Conservation (phyloP, 2,797 vertebrate species). For the Champsocephalus esox region DNA sequence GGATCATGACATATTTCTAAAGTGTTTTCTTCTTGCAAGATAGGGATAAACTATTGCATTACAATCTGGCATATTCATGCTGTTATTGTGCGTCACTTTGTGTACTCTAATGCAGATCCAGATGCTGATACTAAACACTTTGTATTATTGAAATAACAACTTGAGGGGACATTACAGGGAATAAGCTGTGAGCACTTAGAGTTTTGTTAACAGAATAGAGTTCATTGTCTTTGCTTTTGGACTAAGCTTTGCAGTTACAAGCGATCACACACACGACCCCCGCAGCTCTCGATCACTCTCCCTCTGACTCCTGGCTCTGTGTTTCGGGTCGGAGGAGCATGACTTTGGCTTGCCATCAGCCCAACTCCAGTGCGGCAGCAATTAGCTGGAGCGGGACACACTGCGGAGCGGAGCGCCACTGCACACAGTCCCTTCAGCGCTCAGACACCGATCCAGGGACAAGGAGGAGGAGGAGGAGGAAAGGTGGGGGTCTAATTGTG, state of each 20-base stretch:
- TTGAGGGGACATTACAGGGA: slow-evolving; percentile 12
- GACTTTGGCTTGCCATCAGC: slow-evolving; percentile 37
- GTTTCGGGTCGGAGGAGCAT: slow-evolving; percentile 36
- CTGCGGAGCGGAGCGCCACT: background rate
- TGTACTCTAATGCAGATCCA: slow-evolving; percentile 26
- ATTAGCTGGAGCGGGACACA: slow-evolving; percentile 51
- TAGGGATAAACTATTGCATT: background rate
- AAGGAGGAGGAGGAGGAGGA: slow-evolving; percentile 1
- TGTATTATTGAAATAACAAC: slow-evolving; percentile 21
- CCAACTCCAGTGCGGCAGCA: slow-evolving; percentile 25
- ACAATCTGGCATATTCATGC: slow-evolving; percentile 3
- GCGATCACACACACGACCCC: slow-evolving; percentile 13
- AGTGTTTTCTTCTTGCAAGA: background rate
- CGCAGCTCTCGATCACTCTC: background rate
- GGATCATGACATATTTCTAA: background rate
- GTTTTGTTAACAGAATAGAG: slow-evolving; percentile 7
- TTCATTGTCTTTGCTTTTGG: slow-evolving; percentile 16
- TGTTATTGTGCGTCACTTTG: background rate
- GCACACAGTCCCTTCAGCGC: slow-evolving; percentile 42
- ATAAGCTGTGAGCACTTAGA: background rate
- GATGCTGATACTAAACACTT: slow-evolving; percentile 18
- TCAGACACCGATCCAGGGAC: slow-evolving; percentile 66
- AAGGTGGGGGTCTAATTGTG: slow-evolving; percentile 74
- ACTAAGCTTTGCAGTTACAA: background rate
- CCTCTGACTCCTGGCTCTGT: slow-evolving; percentile 29